A percentile compares a stretch with the other conserved stretches of the same genome.
Evolutionary conservation across 2,113 vertebrate genomes (phyloP).

Genomic region (Cebidichthys violaceus): DNA sequence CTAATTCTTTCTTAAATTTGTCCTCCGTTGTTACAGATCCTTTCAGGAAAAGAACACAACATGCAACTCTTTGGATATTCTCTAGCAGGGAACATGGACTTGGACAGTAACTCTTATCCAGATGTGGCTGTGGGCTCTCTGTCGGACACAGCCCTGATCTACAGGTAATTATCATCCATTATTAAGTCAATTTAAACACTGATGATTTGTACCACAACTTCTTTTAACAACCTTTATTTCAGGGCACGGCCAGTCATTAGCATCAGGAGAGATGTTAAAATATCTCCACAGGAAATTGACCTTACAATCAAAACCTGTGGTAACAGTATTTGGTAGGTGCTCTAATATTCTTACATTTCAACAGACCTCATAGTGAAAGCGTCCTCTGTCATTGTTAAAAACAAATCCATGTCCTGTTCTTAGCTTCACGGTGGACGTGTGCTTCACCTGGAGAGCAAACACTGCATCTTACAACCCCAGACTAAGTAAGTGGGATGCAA

Average conservation of each 20-base stretch:
- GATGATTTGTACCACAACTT: conserved; percentile 11
- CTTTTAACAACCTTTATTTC: conserved; percentile 50
- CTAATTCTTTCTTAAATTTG: not conserved
- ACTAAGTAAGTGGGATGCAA: conserved; percentile 86
- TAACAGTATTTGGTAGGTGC: conserved; percentile 88
- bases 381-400: not conserved
- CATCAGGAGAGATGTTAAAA: conserved; percentile 86
- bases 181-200: conserved; percentile 4
- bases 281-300: conserved; percentile 86
- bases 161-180: conserved; percentile 82
- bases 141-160: conserved; percentile 91
- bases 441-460: conserved; percentile 91
- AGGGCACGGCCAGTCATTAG: conserved; percentile 92
- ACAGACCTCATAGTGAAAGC: conserved; percentile 1
- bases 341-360: conserved; percentile 22
- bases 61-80: conserved; percentile 93
- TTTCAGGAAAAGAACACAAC: conserved; percentile 85
- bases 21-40: conserved; percentile 83
- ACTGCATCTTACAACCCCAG: conserved; percentile 86
- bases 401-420: conserved; percentile 43
- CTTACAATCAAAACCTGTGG: conserved; percentile 82
- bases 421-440: conserved; percentile 90
- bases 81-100: conserved; percentile 95
- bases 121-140: conserved; percentile 95
- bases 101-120: conserved; percentile 94